These are phyloP conservation scores for Paramacrobiotus metropolitanus DNA, from an alignment of 1,140 invertebrate species.

Conservation along the genomic window DNA sequence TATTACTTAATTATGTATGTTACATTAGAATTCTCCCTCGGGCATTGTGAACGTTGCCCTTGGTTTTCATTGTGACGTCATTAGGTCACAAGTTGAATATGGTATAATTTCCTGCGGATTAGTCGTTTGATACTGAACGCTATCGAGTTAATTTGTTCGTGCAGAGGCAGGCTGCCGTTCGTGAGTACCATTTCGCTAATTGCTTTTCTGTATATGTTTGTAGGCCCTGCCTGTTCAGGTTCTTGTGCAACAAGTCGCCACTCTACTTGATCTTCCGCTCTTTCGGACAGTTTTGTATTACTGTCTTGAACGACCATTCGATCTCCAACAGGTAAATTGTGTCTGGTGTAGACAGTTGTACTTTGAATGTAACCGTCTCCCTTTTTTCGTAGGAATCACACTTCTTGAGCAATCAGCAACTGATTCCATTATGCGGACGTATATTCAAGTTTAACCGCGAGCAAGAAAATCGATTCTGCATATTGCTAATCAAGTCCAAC, in stretches of 20 bases:
- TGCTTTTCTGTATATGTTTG: neutral
- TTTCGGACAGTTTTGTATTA: neutral
- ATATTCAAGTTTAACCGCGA: conserved; percentile 1
- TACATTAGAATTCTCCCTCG: too few relatives aligned
- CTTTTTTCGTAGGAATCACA: neutral
- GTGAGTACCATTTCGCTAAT: too few relatives aligned
- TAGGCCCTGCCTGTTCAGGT: neutral
- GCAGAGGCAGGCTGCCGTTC: too few relatives aligned
- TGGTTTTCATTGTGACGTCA: too few relatives aligned
- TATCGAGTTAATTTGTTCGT: too few relatives aligned
- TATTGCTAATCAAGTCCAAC: neutral
- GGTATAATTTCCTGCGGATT: too few relatives aligned
- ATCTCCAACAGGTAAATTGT: neutral
- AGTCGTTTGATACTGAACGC: too few relatives aligned
- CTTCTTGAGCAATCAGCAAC: neutral
- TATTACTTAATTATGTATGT: conserved; percentile 43
- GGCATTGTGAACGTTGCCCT: too few relatives aligned
- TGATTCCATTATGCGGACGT: neutral
- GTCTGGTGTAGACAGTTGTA: too few relatives aligned
- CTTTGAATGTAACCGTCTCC: neutral
- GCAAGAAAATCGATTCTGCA: neutral
- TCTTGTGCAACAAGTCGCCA: neutral
- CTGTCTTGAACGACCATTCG: neutral
- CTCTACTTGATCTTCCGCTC: neutral
- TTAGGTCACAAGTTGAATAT: too few relatives aligned